phyloP scores from a whole-genome alignment of 2,113 vertebrate species.

The Tretioscincus oriximinensis region DNA sequence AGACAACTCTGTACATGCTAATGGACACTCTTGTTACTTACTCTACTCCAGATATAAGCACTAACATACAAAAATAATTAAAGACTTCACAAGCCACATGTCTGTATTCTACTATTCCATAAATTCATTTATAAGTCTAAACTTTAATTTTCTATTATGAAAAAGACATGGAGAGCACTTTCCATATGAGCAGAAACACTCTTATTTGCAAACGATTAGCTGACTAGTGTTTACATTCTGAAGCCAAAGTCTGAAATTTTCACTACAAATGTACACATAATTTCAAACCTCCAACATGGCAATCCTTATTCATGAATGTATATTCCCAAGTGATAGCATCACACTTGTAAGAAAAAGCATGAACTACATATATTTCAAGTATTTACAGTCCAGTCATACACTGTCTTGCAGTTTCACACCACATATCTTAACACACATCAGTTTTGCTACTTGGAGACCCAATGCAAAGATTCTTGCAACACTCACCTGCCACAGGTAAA shows the following conservation, averaged over 20 bases:
- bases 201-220: neutral
- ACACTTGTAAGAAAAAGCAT: neutral
- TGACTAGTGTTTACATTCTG: neutral
- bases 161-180: neutral
- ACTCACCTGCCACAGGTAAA: constrained; percentile 79
- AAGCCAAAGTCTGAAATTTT: neutral
- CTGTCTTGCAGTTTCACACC: neutral
- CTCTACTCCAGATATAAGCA: neutral
- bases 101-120: neutral
- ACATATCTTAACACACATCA: neutral
- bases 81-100: neutral
- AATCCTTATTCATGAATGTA: neutral
- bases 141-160: neutral
- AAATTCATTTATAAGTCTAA: neutral
- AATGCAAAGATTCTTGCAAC: neutral
- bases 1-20: neutral
- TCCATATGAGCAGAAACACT: neutral
- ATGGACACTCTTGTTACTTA: neutral
- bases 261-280: neutral
- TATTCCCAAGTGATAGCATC: neutral
- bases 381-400: neutral
- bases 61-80: neutral
- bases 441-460: neutral
- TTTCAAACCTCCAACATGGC: neutral
- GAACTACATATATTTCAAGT: neutral